These are phyloP conservation scores for Sapajus apella DNA, from an alignment of 2,113 vertebrate genomes.

Conservation along the genomic window DNA sequence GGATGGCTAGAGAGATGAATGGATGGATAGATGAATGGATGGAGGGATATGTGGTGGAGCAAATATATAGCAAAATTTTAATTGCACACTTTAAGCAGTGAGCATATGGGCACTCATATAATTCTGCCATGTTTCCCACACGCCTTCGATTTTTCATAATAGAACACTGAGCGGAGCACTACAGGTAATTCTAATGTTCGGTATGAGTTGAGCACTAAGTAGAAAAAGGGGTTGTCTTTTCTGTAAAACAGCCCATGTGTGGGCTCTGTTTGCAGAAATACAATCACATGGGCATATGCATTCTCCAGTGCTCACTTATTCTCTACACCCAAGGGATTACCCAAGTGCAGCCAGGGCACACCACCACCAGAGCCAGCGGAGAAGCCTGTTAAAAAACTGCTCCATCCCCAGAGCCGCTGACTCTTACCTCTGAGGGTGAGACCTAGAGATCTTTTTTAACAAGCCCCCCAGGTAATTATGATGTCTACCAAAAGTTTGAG, in stretches of 20 bases:
- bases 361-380: neutral
- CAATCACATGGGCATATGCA: too few relatives aligned
- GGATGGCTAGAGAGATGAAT: too few relatives aligned
- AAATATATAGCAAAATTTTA: neutral
- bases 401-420: neutral
- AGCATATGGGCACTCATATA: neutral
- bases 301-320: neutral
- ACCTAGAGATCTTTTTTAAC: neutral
- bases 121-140: neutral
- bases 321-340: neutral
- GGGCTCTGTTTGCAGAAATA: neutral
- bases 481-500: neutral
- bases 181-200: neutral
- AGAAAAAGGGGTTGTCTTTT: neutral
- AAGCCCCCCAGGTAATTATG: neutral
- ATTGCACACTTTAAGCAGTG: neutral
- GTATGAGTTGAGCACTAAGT: neutral
- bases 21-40: too few relatives aligned
- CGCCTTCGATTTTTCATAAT: neutral
- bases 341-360: neutral
- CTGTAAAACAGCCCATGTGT: neutral
- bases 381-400: neutral
- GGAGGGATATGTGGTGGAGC: neutral
- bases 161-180: neutral
- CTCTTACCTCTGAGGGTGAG: neutral